Conservation (phyloP, 2,888 invertebrate genomes). For the Pteria penguin region DNA sequence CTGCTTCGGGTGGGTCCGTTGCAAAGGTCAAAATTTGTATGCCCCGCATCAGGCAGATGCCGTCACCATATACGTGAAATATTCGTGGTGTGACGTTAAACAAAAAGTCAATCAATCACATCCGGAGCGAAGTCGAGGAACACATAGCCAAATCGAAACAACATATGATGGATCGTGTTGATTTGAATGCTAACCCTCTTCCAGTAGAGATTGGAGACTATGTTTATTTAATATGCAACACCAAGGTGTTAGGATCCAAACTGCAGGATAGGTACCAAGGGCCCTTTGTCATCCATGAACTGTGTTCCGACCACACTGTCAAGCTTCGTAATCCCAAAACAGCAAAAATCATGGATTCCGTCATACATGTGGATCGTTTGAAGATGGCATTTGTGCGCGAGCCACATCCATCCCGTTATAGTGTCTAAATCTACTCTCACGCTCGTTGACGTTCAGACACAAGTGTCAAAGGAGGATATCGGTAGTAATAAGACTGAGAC, state of each 20-base stretch:
- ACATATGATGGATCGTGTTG: not conserved
- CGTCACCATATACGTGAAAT: too few species aligned
- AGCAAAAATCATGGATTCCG: not conserved
- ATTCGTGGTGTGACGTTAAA: too few species aligned
- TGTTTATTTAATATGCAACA: not conserved
- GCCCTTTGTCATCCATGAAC: not conserved
- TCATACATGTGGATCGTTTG: not conserved
- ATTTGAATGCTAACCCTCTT: not conserved
- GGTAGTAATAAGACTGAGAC: not conserved
- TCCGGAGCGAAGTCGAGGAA: not conserved
- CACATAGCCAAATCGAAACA: not conserved
- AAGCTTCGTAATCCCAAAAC: not conserved
- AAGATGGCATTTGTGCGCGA: not conserved
- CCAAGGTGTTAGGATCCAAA: not conserved
- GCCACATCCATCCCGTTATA: not conserved
- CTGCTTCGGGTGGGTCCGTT: too few species aligned
- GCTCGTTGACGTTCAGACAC: not conserved
- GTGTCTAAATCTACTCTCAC: not conserved
- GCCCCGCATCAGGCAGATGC: too few species aligned
- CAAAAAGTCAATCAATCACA: too few species aligned
- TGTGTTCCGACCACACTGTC: not conserved
- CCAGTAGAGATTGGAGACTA: not conserved
- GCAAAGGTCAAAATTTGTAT: too few species aligned
- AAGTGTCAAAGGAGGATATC: not conserved
- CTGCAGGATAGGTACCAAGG: constrained; percentile 4